Percentiles rank a stretch among this genome's conserved stretches.
Conservation (phyloP, 2,797 vertebrate species). For the Smutsia temminckii region DNA sequence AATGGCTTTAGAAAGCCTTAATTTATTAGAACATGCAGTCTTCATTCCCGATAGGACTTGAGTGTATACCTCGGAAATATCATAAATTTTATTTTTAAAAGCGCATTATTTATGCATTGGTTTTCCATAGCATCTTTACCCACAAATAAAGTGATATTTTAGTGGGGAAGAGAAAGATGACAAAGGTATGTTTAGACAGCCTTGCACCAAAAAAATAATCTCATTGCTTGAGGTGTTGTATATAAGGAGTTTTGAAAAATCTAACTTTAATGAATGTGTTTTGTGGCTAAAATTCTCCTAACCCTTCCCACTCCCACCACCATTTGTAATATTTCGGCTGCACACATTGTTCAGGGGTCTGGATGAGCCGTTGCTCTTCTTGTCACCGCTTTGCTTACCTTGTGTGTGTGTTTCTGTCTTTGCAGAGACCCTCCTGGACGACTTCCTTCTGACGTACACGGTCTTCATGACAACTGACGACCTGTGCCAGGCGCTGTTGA, state of each 20-base stretch:
- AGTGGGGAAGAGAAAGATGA: background rate
- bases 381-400: background rate
- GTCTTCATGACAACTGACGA: slow-evolving; percentile 98
- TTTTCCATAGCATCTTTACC: slow-evolving; percentile 25
- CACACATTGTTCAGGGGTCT: background rate
- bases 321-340: background rate
- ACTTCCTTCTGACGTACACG: slow-evolving; percentile 97
- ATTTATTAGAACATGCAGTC: background rate
- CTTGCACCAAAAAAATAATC: background rate
- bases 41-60: background rate
- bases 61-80: background rate
- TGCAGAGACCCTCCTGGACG: slow-evolving; percentile 94
- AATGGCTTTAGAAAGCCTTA: slow-evolving; percentile 35
- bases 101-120: slow-evolving; percentile 21
- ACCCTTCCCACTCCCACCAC: background rate
- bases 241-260: slow-evolving; percentile 20
- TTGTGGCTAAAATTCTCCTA: background rate
- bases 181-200: slow-evolving; percentile 15
- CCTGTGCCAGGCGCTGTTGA: slow-evolving; percentile 96
- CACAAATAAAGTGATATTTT: slow-evolving; percentile 32
- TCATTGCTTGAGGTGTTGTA: background rate
- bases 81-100: slow-evolving; percentile 17
- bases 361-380: background rate
- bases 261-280: slow-evolving; percentile 43
- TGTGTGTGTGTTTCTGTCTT: slow-evolving; percentile 70